Percentiles rank a stretch among this genome's conserved stretches.
phyloP scores from a whole-genome alignment of 2,888 invertebrate species.

The Drosophila borborema region DNA sequence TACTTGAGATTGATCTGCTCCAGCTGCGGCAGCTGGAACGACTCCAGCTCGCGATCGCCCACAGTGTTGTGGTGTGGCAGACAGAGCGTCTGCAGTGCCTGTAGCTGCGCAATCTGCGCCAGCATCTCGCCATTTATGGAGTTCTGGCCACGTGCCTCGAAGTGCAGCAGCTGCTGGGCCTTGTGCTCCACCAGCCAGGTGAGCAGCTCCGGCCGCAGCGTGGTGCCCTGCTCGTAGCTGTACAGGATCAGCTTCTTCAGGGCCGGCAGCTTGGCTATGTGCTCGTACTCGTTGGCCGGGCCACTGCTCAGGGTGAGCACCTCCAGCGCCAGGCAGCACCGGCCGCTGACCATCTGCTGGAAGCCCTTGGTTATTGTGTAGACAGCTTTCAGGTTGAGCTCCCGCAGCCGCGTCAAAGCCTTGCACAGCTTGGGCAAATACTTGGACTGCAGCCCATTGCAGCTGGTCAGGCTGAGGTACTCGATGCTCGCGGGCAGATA shows the following conservation, averaged over 20 bases:
- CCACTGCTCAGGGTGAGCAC: conserved; percentile 24
- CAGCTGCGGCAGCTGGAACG: conserved; percentile 17
- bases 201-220: conserved; percentile 17
- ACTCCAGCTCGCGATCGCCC: conserved; percentile 22
- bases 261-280: conserved; percentile 39
- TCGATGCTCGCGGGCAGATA: conserved; percentile 21
- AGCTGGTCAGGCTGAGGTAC: conserved; percentile 12
- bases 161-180: conserved; percentile 26
- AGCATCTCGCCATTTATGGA: conserved; percentile 15
- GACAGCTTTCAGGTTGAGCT: conserved; percentile 27
- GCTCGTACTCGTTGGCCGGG: conserved; percentile 25
- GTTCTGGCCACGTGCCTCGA: conserved; percentile 38
- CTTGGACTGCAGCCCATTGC: conserved; percentile 22
- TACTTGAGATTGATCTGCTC: conserved; percentile 29
- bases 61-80: conserved; percentile 33
- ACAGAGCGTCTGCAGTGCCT: conserved; percentile 13
- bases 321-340: conserved; percentile 8
- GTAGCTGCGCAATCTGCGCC: conserved; percentile 11
- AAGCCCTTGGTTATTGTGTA: conserved; percentile 13
- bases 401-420: conserved; percentile 12
- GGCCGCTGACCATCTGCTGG: conserved; percentile 19
- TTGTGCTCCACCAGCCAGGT: conserved; percentile 41
- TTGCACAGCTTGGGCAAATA: conserved; percentile 21
- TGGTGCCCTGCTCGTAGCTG: conserved; percentile 11
- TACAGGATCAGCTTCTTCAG: conserved; percentile 37